A percentile compares a stretch with the other conserved stretches of the same genome.
Evolutionary conservation across 2,888 invertebrate genomes (phyloP).

Genomic region (Willowsia nigromaculata): DNA sequence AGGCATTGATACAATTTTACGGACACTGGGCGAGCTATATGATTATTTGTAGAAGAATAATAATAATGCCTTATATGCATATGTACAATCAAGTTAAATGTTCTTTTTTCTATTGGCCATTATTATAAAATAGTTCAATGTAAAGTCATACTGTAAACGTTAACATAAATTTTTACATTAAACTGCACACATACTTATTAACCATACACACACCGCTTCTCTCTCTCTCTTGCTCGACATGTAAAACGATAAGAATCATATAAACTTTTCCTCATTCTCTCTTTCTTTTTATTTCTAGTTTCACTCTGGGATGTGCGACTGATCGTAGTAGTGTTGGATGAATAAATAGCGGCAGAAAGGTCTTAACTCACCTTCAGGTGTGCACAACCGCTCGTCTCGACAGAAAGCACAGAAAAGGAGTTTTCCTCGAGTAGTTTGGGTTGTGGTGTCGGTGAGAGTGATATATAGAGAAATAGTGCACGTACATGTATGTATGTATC

Average conservation of each 20-base stretch:
- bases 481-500: background rate
- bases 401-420: slow-evolving; percentile 14
- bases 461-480: background rate
- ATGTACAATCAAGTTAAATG: background rate
- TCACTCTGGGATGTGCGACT: no score
- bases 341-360: slow-evolving; percentile 64
- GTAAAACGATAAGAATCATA: background rate
- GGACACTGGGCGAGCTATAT: background rate
- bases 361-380: slow-evolving; percentile 65
- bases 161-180: background rate
- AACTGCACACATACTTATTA: background rate
- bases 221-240: background rate
- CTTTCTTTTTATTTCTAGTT: background rate
- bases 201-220: background rate
- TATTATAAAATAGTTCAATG: background rate
- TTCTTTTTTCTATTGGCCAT: background rate
- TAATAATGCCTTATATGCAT: background rate
- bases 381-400: slow-evolving; percentile 62
- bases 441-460: background rate
- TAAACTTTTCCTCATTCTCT: background rate
- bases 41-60: background rate
- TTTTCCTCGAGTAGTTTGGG: background rate
- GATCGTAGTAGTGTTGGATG: slow-evolving; percentile 15
- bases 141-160: background rate
- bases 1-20: background rate